A percentile compares a stretch with the other conserved stretches of the same genome.
Conservation (phyloP, 2,113 vertebrate genomes). For the Tupaia chinensis region DNA sequence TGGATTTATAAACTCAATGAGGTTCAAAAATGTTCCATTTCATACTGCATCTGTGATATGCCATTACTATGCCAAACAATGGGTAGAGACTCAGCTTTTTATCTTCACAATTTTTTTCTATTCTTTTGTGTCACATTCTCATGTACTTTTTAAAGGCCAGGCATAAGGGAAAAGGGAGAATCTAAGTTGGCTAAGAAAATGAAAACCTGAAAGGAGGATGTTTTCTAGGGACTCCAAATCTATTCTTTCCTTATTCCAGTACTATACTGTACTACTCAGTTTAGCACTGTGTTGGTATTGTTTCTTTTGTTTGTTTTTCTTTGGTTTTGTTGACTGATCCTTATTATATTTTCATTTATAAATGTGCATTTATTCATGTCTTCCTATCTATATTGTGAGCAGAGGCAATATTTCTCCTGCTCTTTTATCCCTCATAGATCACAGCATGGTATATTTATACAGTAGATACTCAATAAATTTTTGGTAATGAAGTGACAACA, state of each 20-base stretch:
- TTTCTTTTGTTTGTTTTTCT: slow-evolving; percentile 7
- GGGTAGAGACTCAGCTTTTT: neutral
- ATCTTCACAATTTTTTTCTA: neutral
- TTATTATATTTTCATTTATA: neutral
- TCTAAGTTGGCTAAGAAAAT: neutral
- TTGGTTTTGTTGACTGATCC: neutral
- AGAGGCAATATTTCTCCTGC: neutral
- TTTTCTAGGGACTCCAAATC: neutral
- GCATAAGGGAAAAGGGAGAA: neutral
- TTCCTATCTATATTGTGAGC: neutral
- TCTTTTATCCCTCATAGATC: neutral
- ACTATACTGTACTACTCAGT: neutral
- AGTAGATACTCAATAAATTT: neutral
- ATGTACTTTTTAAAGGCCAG: neutral
- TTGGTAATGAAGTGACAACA: slow-evolving; percentile 36
- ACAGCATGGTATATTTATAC: neutral
- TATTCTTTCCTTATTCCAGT: neutral
- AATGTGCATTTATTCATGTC: neutral
- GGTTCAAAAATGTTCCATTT: slow-evolving; percentile 6
- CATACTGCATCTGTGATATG: neutral
- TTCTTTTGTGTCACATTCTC: neutral
- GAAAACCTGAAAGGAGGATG: neutral
- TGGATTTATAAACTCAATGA: slow-evolving; percentile 9
- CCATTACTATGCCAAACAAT: neutral
- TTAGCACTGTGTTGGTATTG: neutral